Percentiles rank a stretch among this genome's conserved stretches.
Conservation (phyloP, 2,888 invertebrate genomes). For the Ametastegia equiseti region DNA sequence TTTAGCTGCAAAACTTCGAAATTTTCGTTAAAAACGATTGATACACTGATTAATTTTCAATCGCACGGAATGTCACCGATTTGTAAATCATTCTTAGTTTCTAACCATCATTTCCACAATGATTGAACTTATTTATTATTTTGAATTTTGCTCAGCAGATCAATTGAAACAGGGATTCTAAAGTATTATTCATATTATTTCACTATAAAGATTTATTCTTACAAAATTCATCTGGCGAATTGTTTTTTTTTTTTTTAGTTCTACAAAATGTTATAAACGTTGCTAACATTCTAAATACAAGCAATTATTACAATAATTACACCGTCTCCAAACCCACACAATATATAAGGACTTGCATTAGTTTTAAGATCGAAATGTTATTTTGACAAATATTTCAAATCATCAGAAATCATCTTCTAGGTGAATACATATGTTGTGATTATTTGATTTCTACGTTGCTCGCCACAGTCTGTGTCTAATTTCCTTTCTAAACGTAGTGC, state of each 20-base stretch:
- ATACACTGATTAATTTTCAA: too few species aligned
- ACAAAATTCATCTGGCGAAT: constrained; percentile 15
- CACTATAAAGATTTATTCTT: constrained; percentile 42
- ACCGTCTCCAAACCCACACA: neutral
- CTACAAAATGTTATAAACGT: constrained; percentile 31
- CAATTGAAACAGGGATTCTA: neutral
- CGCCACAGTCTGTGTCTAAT: neutral
- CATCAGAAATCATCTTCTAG: too few species aligned
- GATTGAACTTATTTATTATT: too few species aligned
- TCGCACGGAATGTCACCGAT: too few species aligned
- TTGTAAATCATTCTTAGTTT: too few species aligned
- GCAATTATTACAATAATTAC: neutral
- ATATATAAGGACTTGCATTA: too few species aligned
- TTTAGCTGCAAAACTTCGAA: too few species aligned
- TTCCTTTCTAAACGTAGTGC: neutral
- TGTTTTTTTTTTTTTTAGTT: neutral
- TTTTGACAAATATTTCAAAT: too few species aligned
- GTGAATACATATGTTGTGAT: too few species aligned
- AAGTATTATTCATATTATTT: neutral
- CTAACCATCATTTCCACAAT: too few species aligned
- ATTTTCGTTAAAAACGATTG: too few species aligned
- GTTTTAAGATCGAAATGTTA: too few species aligned
- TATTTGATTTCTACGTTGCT: neutral
- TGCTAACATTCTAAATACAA: constrained; percentile 13
- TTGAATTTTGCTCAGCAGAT: neutral